Conservation (phyloP, 1,140 invertebrate species). For the Augochlora pura region DNA sequence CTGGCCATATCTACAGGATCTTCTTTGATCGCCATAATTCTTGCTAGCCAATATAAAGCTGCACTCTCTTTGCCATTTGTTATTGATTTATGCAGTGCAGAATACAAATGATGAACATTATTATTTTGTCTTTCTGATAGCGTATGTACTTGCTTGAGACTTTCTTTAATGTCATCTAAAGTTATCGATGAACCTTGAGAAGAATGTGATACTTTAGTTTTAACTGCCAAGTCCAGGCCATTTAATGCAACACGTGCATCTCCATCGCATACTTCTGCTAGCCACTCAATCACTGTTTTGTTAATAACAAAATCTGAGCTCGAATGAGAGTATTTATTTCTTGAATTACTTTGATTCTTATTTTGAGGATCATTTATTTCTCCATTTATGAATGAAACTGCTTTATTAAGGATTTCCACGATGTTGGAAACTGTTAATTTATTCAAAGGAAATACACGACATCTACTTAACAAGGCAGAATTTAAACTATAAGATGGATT, state of each 20-base stretch:
- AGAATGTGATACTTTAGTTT: constrained; percentile 74
- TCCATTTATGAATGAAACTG: constrained; percentile 77
- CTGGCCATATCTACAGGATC: constrained; percentile 89
- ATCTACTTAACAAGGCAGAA: constrained; percentile 88
- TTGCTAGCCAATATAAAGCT: constrained; percentile 89
- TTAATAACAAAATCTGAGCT: constrained; percentile 78
- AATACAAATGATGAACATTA: constrained; percentile 83
- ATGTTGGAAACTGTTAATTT: constrained; percentile 84
- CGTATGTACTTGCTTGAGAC: constrained; percentile 83
- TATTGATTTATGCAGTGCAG: constrained; percentile 90
- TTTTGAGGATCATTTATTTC: constrained; percentile 54
- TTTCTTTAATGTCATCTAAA: constrained; percentile 83
- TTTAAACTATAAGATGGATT: constrained; percentile 92
- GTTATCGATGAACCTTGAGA: constrained; percentile 73
- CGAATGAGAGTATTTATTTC: constrained; percentile 36
- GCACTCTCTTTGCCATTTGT: constrained; percentile 88
- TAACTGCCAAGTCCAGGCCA: constrained; percentile 85
- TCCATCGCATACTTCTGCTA: constrained; percentile 88
- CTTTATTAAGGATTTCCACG: constrained; percentile 82
- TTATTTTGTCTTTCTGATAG: constrained; percentile 88
- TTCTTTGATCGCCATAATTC: constrained; percentile 90
- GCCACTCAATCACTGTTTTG: constrained; percentile 82
- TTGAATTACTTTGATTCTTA: constrained; percentile 59
- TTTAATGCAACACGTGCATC: constrained; percentile 89
- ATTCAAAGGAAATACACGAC: constrained; percentile 86